Evolutionary conservation across 2,888 invertebrate species (phyloP), one percentile per base, ranked within the genome.

Genomic region (Leucophenga montana): DNA sequence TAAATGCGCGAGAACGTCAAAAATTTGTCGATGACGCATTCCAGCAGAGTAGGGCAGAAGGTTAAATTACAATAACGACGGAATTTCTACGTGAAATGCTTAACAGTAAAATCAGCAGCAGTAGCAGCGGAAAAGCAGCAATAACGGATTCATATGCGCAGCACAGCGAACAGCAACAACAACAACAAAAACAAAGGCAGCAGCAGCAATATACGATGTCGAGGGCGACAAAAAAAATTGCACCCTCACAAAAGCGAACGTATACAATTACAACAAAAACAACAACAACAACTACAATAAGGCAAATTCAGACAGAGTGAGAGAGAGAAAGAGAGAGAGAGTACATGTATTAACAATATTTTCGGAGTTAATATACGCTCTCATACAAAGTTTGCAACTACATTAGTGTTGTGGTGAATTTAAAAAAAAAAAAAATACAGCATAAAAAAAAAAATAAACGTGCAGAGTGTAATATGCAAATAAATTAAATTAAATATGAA

Each of bases 31-130:
- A 86, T 86, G 86, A 86, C 87, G 87, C 87, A 86, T 85, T 79
- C 80, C 77, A 77, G 70, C 71, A 84, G 81, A 85, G 84, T 84
- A 86, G 86, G 84, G 81, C 84, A 84, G 84, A 83, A 85, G 83
- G 85, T 84, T 85, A 83, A 80, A 80, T 77, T 80, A 79, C 78
- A 73, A 79, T 72, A 77, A 74, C 76, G 62, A n/a, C 46, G 50
- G 46, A 16, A 66, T 61, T 22, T 31, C 44, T 39, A 56, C 59
- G 61, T 33, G 56, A 56, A 67, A 46, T 66, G 46, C 18, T 44
- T 14, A 31, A 61, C 18, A 61, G 62, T 54, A 66, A 44, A 67
- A 57, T n/a, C 56, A 67, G 14, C 44, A 44, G 56, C 44, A 39
- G 44, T 18, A 39, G 53, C 22, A 56, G 66, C 54, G 44, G 33